These are phyloP conservation scores for Aplochiton taeniatus DNA, from an alignment of 2,797 vertebrate genomes.

Conservation along the genomic window DNA sequence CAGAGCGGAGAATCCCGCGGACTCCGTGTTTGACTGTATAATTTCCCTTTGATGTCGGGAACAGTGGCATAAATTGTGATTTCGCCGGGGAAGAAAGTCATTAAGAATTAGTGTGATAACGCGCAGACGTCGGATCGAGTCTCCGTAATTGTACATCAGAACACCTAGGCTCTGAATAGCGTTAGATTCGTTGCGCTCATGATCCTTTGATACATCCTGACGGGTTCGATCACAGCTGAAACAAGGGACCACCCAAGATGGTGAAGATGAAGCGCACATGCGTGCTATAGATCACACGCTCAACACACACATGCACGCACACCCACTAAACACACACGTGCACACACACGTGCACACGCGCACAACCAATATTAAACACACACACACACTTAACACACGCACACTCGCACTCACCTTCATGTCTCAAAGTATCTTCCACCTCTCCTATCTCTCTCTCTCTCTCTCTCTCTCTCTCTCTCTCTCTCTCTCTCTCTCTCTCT, in stretches of 20 bases:
- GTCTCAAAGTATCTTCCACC: too few relatives aligned
- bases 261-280: too few relatives aligned
- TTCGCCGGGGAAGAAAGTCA: conserved; percentile 43
- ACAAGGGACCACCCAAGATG: too few relatives aligned
- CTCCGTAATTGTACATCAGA: conserved; percentile 19
- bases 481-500: not conserved
- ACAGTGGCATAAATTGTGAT: conserved; percentile 52
- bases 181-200: not conserved
- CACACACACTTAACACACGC: not conserved
- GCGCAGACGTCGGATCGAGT: conserved; percentile 21
- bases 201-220: too few relatives aligned
- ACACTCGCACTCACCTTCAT: not conserved
- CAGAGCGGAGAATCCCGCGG: conserved; percentile 12
- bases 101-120: conserved; percentile 43
- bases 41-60: conserved; percentile 46
- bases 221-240: too few relatives aligned
- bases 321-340: too few relatives aligned
- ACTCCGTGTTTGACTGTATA: conserved; percentile 44
- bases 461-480: too few relatives aligned
- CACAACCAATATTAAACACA: too few relatives aligned
- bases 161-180: conserved; percentile 8
- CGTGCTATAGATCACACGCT: too few relatives aligned
- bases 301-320: too few relatives aligned
- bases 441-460: too few relatives aligned
- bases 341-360: too few relatives aligned